phyloP scores from a whole-genome alignment of 1,140 invertebrate species.

The Lineus longissimus region DNA sequence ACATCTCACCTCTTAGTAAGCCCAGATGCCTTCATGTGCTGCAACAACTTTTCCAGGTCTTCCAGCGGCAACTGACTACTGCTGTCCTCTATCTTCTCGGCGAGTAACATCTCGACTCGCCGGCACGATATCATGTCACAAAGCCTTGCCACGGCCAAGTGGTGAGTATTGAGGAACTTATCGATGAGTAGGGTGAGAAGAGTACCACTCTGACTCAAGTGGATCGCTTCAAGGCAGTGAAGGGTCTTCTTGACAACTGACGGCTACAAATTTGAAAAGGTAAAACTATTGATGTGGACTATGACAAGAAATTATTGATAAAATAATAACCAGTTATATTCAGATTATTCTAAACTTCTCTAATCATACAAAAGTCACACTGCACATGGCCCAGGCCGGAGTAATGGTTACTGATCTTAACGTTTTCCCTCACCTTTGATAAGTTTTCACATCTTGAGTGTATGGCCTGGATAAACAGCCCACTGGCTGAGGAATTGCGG shows the following conservation, averaged over 20 bases:
- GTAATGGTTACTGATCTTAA: no score
- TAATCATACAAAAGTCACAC: background rate
- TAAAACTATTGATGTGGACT: background rate
- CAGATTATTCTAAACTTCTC: constrained; percentile 11
- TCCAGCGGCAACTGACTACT: constrained; percentile 61
- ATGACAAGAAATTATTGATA: background rate
- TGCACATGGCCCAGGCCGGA: background rate
- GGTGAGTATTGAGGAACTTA: constrained; percentile 60
- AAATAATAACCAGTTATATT: background rate
- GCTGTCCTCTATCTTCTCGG: constrained; percentile 50
- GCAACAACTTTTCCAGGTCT: constrained; percentile 59
- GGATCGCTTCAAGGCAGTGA: constrained; percentile 64
- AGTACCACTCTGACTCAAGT: constrained; percentile 64
- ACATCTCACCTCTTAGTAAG: constrained; percentile 57
- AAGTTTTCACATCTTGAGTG: constrained; percentile 58
- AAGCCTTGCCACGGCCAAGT: constrained; percentile 61
- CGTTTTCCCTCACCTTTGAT: constrained; percentile 45
- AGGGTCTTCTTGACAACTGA: constrained; percentile 60
- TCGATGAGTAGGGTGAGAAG: constrained; percentile 62
- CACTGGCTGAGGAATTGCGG: constrained; percentile 66
- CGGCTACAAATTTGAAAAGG: constrained; percentile 42
- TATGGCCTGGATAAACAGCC: constrained; percentile 69
- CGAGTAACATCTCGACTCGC: constrained; percentile 64
- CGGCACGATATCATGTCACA: constrained; percentile 63
- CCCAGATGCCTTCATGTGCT: constrained; percentile 56